Evolutionary conservation across 2,113 vertebrate species (phyloP).

Genomic region (Percina caprodes): DNA sequence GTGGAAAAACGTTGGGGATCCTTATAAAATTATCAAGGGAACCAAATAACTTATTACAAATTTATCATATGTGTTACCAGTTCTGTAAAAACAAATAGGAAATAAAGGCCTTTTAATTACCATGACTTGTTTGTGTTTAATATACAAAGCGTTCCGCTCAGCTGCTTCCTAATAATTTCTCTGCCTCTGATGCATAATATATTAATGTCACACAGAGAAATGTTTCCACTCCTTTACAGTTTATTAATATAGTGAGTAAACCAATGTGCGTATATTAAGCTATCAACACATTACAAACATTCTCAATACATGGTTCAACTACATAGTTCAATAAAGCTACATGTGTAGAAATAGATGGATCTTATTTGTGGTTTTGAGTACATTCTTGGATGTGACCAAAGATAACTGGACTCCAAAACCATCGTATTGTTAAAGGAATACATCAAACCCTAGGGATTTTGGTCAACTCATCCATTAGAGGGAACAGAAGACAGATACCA

Average conservation of each 20-base stretch:
- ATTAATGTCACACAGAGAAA: constrained; percentile 30
- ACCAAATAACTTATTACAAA: constrained; percentile 87
- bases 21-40: constrained; percentile 85
- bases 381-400: constrained; percentile 16
- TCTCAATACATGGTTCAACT: constrained; percentile 22
- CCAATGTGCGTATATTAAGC: constrained; percentile 21
- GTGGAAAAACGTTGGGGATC: constrained; percentile 84
- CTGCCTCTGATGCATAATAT: not conserved
- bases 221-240: constrained; percentile 33
- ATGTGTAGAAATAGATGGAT: not conserved
- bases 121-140: constrained; percentile 63
- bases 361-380: constrained; percentile 6
- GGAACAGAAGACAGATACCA: constrained; percentile 15
- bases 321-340: constrained; percentile 22
- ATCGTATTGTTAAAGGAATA: constrained; percentile 23
- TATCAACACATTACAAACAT: constrained; percentile 32
- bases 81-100: constrained; percentile 87
- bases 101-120: constrained; percentile 89
- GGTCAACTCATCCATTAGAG: constrained; percentile 5
- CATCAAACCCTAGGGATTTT: not conserved
- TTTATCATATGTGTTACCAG: constrained; percentile 88
- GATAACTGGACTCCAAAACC: constrained; percentile 16
- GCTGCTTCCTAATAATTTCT: constrained; percentile 1
- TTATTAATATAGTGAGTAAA: constrained; percentile 63
- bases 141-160: constrained; percentile 25